These are phyloP conservation scores for Gracilinanus agilis DNA, from an alignment of 2,113 vertebrate genomes.

Conservation along the genomic window DNA sequence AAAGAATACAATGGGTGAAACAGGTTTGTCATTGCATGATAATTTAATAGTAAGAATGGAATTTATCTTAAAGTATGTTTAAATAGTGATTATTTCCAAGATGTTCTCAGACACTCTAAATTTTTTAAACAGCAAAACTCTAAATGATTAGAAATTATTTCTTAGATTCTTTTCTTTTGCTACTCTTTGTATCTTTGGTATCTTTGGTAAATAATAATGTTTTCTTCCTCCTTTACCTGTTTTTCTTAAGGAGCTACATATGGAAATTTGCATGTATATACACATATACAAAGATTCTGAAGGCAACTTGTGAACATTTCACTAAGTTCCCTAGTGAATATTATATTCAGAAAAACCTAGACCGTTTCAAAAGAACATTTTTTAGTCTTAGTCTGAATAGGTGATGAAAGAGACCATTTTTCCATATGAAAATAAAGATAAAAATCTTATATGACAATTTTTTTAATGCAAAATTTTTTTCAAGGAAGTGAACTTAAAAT, in stretches of 20 bases:
- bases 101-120: slow-evolving; percentile 31
- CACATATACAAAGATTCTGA: background rate
- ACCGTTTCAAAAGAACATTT: slow-evolving; percentile 54
- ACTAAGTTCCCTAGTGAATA: background rate
- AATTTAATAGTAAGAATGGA: slow-evolving; percentile 52
- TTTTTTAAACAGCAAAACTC: slow-evolving; percentile 55
- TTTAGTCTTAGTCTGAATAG: background rate
- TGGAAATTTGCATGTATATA: slow-evolving; percentile 24
- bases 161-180: slow-evolving; percentile 37
- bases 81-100: slow-evolving; percentile 44
- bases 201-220: slow-evolving; percentile 40
- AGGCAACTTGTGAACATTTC: background rate
- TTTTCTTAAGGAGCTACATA: background rate
- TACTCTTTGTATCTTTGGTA: too few species aligned
- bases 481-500: slow-evolving; percentile 12
- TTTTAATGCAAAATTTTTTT: slow-evolving; percentile 46
- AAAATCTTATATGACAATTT: background rate
- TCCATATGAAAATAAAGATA: background rate
- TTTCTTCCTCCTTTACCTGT: background rate
- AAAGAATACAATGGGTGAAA: slow-evolving; percentile 85
- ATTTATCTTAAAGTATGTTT: slow-evolving; percentile 60
- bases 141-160: slow-evolving; percentile 49
- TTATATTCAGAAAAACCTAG: background rate
- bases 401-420: slow-evolving; percentile 33
- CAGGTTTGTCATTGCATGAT: slow-evolving; percentile 85